Evolutionary conservation across 2,797 vertebrate genomes (phyloP).

Genomic region (Sebastes oblongus): DNA sequence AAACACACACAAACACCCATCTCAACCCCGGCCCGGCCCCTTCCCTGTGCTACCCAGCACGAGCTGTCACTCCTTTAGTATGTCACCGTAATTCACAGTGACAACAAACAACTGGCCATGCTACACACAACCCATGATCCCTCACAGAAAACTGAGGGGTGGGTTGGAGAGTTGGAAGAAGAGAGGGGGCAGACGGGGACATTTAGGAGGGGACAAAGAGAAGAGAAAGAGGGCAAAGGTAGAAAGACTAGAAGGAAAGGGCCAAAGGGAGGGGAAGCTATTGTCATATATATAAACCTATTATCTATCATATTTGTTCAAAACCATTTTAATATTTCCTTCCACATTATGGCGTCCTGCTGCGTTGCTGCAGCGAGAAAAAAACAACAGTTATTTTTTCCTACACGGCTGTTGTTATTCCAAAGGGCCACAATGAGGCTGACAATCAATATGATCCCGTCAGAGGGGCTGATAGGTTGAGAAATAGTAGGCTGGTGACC

Average conservation of each 20-base stretch:
- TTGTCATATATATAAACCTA: conserved; percentile 40
- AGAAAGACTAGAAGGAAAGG: conserved; percentile 10
- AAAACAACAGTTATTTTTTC: conserved; percentile 32
- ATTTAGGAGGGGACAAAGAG: conserved; percentile 27
- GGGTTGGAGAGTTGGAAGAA: neutral
- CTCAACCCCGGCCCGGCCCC: neutral
- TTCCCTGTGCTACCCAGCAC: conserved; percentile 56
- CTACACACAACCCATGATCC: conserved; percentile 71
- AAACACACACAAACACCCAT: conserved; percentile 13
- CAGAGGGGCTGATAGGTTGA: conserved; percentile 45
- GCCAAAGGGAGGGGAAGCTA: conserved; percentile 6
- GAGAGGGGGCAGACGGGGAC: conserved; percentile 9
- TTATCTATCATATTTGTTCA: conserved; percentile 36
- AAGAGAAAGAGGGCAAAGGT: conserved; percentile 16
- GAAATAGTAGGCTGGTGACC: conserved; percentile 48
- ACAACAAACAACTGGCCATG: conserved; percentile 76
- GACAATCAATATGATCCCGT: conserved; percentile 45
- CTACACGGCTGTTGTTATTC: conserved; percentile 10
- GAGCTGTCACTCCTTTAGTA: conserved; percentile 69
- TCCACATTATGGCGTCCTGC: conserved; percentile 2
- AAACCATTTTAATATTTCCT: conserved; percentile 39
- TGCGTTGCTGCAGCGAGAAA: neutral
- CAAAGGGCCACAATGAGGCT: conserved; percentile 22
- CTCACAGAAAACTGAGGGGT: conserved; percentile 36
- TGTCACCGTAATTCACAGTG: conserved; percentile 80